Base-by-base conservation (phyloP, 2,888 invertebrate genomes). In the Drosophila ochracea region DNA sequence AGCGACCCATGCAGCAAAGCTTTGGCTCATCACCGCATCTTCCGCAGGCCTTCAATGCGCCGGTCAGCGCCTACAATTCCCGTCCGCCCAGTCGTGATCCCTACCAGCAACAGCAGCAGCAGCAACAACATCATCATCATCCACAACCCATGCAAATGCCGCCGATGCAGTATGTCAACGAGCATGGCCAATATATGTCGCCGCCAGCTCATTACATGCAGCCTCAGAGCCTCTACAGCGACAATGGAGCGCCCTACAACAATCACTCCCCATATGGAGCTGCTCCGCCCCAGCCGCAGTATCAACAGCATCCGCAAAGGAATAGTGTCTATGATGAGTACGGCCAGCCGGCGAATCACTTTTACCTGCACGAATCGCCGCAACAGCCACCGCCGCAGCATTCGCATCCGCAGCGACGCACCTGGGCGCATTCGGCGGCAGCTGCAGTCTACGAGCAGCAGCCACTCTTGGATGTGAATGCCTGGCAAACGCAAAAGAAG, bases 321-420 rank as follows among this genome's bases (percentile, higher is more conserved):
- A 92, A 92, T 69, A 94, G 95, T 67, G 94, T 95, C 66, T 96
- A 96, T 67, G 93, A 93, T 79, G 93, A 94, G 61, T 93, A 93
- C 86, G 93, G 91, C 4, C 93, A 93, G 82, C 94, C 95, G 73
- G 74, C 73, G 31, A 94, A 95, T 80, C 96, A 96, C 93, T 97
- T 97, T 93, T 97, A 96, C 93, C 94, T 97, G 84, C 97, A 97
- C 92, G 96, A 97, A 89, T 88, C 93, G 31, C 94, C 94, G 93
- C 81, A 82, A 0, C 89, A 84, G 61, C 78, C 76, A 5, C 80
- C 84, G n/a, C 83, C 73, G 1, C 82, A 83, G 16, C 87, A 69
- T 31, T 68, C 83, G n/a, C 84, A 85, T 55, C 90, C 94, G 62
- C 95, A 95, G 91, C 93, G 96, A 11, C 94, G 96, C 83, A 96